Evolutionary conservation across 2,113 vertebrate genomes (phyloP).

Genomic region (Lycaon pictus): DNA sequence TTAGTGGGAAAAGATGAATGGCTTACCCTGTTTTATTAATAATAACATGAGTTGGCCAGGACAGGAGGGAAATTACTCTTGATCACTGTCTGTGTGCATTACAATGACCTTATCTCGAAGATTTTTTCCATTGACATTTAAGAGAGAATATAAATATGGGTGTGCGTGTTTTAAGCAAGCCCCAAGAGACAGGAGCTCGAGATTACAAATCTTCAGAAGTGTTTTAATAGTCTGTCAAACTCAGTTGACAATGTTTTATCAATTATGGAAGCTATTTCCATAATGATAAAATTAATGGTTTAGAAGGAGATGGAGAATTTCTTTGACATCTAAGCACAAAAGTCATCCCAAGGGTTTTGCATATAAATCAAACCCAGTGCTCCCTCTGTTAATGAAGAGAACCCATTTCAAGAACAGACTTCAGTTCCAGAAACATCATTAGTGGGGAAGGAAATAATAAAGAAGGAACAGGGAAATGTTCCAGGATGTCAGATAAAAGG

Average conservation of each 20-base stretch:
- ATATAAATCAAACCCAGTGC: conserved; percentile 69
- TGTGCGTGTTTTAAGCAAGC: conserved; percentile 66
- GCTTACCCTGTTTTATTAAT: conserved; percentile 44
- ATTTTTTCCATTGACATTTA: conserved; percentile 68
- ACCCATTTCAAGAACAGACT: not conserved
- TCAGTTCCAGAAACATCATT: conserved; percentile 64
- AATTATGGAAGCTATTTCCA: conserved; percentile 78
- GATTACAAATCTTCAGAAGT: conserved; percentile 76
- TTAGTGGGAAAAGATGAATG: conserved; percentile 67
- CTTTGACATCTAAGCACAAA: conserved; percentile 75
- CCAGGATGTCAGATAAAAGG: conserved; percentile 45
- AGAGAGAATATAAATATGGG: conserved; percentile 76
- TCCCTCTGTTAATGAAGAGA: conserved; percentile 61
- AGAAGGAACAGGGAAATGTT: not conserved
- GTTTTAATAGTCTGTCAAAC: conserved; percentile 77
- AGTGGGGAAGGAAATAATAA: conserved; percentile 21
- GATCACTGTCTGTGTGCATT: conserved; percentile 62
- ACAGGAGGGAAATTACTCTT: conserved; percentile 60
- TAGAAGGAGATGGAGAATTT: conserved; percentile 72
- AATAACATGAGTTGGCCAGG: conserved; percentile 52
- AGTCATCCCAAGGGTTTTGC: conserved; percentile 70
- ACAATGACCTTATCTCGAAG: conserved; percentile 53
- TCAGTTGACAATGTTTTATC: conserved; percentile 81
- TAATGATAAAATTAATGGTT: conserved; percentile 82
- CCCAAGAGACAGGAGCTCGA: conserved; percentile 61